Conservation (phyloP, 2,888 invertebrate genomes). For the Dynastes hyllus region DNA sequence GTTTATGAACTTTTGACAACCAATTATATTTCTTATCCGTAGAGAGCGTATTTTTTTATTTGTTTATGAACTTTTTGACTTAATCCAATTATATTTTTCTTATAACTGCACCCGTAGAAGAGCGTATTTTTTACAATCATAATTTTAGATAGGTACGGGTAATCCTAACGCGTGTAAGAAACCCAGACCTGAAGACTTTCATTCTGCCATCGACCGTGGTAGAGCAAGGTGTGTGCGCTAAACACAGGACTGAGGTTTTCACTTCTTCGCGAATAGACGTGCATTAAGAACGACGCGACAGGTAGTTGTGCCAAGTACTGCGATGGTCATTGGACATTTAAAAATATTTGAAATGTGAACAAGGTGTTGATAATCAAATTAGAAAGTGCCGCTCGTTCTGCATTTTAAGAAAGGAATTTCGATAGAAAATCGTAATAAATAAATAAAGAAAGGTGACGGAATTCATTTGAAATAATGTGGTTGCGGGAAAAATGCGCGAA, state of each 20-base stretch:
- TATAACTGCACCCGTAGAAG: not conserved
- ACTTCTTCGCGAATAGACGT: conserved; percentile 2
- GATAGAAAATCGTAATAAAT: not conserved
- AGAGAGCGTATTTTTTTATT: too few species aligned
- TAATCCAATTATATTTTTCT: too few species aligned
- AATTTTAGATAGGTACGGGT: not conserved
- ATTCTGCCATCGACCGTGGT: conserved; percentile 50
- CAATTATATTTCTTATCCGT: too few species aligned
- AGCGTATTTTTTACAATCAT: not conserved
- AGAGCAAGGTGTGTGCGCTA: not conserved
- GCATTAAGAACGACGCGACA: not conserved
- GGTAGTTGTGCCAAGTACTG: not conserved
- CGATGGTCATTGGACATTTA: conserved; percentile 2
- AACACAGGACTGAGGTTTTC: not conserved
- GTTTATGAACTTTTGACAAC: too few species aligned
- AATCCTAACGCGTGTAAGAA: conserved; percentile 45
- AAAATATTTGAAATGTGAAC: conserved; percentile 20
- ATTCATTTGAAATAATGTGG: not conserved
- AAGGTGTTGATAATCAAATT: conserved; percentile 11
- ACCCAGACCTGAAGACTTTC: conserved; percentile 56
- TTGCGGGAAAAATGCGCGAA: conserved; percentile 20
- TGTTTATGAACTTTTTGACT: too few species aligned
- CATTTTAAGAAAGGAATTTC: conserved; percentile 10
- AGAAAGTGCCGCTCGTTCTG: conserved; percentile 1
- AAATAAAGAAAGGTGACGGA: not conserved